These are phyloP conservation scores for Caprella mutica DNA, from an alignment of 2,888 invertebrate species.

Conservation along the genomic window DNA sequence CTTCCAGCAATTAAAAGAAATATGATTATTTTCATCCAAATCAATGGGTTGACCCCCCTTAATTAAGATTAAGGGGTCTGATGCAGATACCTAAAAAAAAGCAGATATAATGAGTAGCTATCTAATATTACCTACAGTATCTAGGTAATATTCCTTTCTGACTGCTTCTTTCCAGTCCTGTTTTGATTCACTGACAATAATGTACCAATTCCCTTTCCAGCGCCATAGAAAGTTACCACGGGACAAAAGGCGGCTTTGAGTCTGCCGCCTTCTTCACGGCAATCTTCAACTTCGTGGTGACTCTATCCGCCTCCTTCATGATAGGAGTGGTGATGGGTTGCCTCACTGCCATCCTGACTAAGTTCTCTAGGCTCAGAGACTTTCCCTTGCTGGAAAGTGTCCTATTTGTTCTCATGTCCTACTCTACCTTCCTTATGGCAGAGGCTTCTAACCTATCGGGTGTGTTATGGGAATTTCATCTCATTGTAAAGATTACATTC, in stretches of 20 bases:
- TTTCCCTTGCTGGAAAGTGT: conserved; percentile 92
- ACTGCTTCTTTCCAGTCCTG: no score
- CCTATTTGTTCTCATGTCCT: conserved; percentile 93
- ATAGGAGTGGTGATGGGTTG: conserved; percentile 91
- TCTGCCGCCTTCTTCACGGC: conserved; percentile 75
- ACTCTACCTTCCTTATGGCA: conserved; percentile 90
- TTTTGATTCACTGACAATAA: no score
- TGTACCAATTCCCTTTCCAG: conserved; percentile 8
- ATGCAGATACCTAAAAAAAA: no score
- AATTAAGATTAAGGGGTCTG: no score
- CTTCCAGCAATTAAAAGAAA: no score
- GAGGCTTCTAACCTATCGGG: conserved; percentile 94
- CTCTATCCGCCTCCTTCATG: conserved; percentile 79
- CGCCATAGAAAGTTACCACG: conserved; percentile 33
- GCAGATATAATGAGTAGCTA: no score
- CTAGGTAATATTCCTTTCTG: no score
- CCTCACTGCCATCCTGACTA: conserved; percentile 84
- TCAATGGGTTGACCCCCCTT: no score
- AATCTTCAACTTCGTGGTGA: conserved; percentile 78
- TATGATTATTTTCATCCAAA: no score
- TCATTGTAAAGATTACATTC: no score
- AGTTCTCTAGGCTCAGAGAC: conserved; percentile 85
- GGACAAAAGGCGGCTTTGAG: conserved; percentile 69
- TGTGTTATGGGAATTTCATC: no score
- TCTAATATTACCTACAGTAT: no score